phyloP scores from a whole-genome alignment of 2,888 invertebrate species.

The Brachycybe producta region DNA sequence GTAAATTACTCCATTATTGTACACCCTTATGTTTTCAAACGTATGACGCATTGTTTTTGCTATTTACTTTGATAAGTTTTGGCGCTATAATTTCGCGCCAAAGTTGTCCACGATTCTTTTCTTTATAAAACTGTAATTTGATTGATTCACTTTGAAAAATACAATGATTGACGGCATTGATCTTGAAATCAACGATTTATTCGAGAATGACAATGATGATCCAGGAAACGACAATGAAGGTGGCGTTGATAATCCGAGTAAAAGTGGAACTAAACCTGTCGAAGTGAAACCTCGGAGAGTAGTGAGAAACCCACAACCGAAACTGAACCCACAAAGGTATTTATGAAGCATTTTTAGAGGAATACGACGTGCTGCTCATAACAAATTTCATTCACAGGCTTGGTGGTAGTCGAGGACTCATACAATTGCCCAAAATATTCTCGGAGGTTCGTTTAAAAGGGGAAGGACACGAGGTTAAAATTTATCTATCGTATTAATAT shows the following conservation, averaged over 20 bases:
- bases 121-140: no score
- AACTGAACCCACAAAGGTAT: background rate
- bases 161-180: no score
- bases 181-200: background rate
- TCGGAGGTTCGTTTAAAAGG: background rate
- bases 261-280: background rate
- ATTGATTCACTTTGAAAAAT: no score
- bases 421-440: background rate
- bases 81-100: no score
- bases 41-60: no score
- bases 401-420: background rate
- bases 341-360: background rate
- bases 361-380: background rate
- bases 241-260: background rate
- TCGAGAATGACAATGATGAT: background rate
- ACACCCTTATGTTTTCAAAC: no score
- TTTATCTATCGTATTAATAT: no score
- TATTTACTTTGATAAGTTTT: no score
- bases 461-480: background rate
- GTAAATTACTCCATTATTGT: no score
- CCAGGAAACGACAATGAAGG: background rate
- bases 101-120: no score
- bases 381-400: background rate
- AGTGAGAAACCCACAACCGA: background rate
- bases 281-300: background rate